Evolutionary conservation across 2,113 vertebrate species (phyloP), one percentile per base, ranked within the genome.

Genomic region (rat (Rattus norvegicus)): DNA sequence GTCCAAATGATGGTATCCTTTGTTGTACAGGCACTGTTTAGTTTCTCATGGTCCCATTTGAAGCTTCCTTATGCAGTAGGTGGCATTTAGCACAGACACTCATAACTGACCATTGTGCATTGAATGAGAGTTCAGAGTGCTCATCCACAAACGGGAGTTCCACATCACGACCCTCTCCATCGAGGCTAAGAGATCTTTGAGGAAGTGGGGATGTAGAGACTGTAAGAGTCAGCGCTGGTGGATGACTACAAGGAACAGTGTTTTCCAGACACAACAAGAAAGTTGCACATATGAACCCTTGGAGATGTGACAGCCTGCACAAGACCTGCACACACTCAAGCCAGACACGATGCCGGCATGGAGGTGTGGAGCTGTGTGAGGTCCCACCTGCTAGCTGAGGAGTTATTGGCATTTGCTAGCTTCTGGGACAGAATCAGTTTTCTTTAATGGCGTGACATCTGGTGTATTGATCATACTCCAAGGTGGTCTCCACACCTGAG

Each of bases 351-450:
- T 61, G 12, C 59, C 56, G 61, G 13, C 14, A 2, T 63, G 7
- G 59, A 43, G 7, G 24, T 0, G 1, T 0, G 1, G 13, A 43
- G 22, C 14, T 19, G 59, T 12, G 7, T 84, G 3, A 84, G 2
- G 1, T 28, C n/a, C 36, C 7, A 39, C 56, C 24, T 1, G 43
- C 13, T 28, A 43, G 56, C 12, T 43, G n/a, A 63, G n/a, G 22
- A 84, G 56, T n/a, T 84, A 4, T 84, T 63, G n/a, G 59, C 39
- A 30, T 63, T 84, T 84, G 81, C 17, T 63, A 28, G n/a, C 56
- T 61, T 63, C 80, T 83, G n/a, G 24, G 24, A 63, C 33, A 39
- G 22, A 61, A 83, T 61, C 12, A 16, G 6, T 19, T 63, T 47
- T 85, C 81, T 47, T 30, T 85, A 84, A 63, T 61, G n/a, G 13